Evolutionary conservation across 2,797 vertebrate genomes (phyloP), one percentile per base, ranked within the genome.

Genomic region (Chlorospingus flavigularis): DNA sequence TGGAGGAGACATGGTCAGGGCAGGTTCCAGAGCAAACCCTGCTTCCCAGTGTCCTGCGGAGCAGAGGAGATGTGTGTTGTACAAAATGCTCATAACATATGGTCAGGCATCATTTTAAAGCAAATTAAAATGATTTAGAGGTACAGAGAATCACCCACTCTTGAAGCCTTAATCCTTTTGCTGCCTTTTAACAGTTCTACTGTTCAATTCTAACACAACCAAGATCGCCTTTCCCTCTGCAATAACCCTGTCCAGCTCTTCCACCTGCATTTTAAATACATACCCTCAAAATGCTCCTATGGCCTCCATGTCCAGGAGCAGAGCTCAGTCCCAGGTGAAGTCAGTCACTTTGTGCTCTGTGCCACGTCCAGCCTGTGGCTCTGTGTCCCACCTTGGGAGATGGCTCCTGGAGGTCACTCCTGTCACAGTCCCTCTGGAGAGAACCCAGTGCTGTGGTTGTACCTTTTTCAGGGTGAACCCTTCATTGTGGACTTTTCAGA

Each of bases 1-100:
- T 60, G 96, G 79, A 31, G 97, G 90, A 72, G 98, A 47, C 99
- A 99, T 99, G 88, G 72, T 14, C 35, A 76, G 28, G 57, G 47
- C 94, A 73, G 90, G 61, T 72, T n/a, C 77, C 88, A 47, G 61
- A 78, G 74, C 30, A 86, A 67, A 62, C 42, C 5, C 14, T 67
- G 43, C 58, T 81, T 53, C 31, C 61, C 1, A 1, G 37, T 30
- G 72, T 67, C 94, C 96, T 96, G 95, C 57, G 92, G 88, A 84
- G 66, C 48, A 91, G 60, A 95, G 53, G 51, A 78, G 19, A 55
- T 0, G 2, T 12, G n/a, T 20, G 51, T 11, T 31, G 78, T 54
- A 82, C 33, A 33, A 30, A 57, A 48, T 1, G 43, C 12, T 18
- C n/a, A 24, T 4, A 55, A 19, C 1, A 0, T 14, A 3, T 12